A percentile compares a stretch with the other conserved stretches of the same genome.
Evolutionary conservation across 2,888 invertebrate genomes (phyloP).

Genomic region (Caenorhabditis panamensis): DNA sequence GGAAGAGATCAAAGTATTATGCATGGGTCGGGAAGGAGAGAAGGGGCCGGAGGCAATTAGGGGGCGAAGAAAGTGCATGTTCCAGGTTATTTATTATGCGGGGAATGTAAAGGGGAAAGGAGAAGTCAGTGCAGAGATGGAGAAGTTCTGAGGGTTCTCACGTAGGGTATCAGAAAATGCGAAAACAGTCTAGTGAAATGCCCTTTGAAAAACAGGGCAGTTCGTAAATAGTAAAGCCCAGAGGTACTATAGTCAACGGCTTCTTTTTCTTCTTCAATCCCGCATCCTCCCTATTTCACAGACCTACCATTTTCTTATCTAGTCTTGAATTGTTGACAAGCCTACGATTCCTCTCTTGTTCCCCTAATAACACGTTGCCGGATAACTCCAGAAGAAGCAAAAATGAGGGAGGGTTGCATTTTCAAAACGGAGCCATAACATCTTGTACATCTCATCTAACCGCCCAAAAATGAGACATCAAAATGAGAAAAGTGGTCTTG

Average conservation of each 20-base stretch:
- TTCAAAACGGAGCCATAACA: too few species aligned
- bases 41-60: slow-evolving; percentile 12
- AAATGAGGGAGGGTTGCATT: not conserved
- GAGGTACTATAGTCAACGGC: too few species aligned
- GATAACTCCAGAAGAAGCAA: not conserved
- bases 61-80: slow-evolving; percentile 32
- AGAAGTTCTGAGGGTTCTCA: too few species aligned
- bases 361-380: not conserved
- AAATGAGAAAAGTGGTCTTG: slow-evolving; percentile 1
- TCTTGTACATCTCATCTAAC: too few species aligned
- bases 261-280: slow-evolving; percentile 7
- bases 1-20: not conserved
- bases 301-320: not conserved
- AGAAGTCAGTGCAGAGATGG: not conserved
- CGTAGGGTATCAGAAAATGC: too few species aligned
- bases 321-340: not conserved
- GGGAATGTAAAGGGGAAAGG: slow-evolving; percentile 25
- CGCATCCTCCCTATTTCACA: slow-evolving; percentile 5
- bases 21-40: not conserved
- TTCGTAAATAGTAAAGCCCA: too few species aligned
- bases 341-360: not conserved
- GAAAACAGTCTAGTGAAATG: too few species aligned
- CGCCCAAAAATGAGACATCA: slow-evolving; percentile 31
- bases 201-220: too few species aligned
- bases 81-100: slow-evolving; percentile 42